Base-by-base conservation (phyloP, 2,113 vertebrate species). In the Apodemus sylvaticus region DNA sequence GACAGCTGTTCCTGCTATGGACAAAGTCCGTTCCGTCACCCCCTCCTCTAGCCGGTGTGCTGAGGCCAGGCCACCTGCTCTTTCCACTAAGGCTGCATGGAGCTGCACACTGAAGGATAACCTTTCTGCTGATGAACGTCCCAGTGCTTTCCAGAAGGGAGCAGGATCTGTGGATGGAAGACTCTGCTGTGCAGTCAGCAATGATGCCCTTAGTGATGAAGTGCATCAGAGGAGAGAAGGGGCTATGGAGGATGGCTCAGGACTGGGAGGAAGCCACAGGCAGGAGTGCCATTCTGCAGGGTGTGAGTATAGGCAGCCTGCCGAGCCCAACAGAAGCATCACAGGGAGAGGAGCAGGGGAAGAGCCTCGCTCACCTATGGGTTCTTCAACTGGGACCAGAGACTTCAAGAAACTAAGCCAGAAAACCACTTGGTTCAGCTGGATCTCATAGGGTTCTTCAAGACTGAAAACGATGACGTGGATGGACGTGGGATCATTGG, bases 321-420 rank as follows among this genome's bases (percentile, higher is more conserved):
- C 2, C 4, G 45, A 62, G n/a, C 0, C 0, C 60, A 48, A 62
- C 7, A 48, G 16, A 6, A n/a, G 39, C 6, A 42, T n/a, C n/a
- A n/a, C n/a, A n/a, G n/a, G n/a, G n/a, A n/a, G n/a, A n/a, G n/a
- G n/a, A n/a, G n/a, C n/a, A n/a, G n/a, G 45, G 45, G 45, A 77
- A 42, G 5, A 2, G 20, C 45, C 48, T 0, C 7, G 39, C 98
- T 98, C 97, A 99, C 99, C 99, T 95, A 99, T 99, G 96, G 98
- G 98, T 55, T 99, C 99, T 97, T 99, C 99, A 1, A 99, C 99
- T 12, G 99, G 98, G 13, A 98, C 99, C 79, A 99, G 98, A 0
- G 99, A 99, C 97, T 99, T 99, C 95, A 99, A 98, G 97, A 99
- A 99, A 98, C 99, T 99, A 74, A 99, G 99, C 99, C 99, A 99